Conservation (phyloP, 2,113 vertebrate genomes). For the Heloderma charlesbogerti region DNA sequence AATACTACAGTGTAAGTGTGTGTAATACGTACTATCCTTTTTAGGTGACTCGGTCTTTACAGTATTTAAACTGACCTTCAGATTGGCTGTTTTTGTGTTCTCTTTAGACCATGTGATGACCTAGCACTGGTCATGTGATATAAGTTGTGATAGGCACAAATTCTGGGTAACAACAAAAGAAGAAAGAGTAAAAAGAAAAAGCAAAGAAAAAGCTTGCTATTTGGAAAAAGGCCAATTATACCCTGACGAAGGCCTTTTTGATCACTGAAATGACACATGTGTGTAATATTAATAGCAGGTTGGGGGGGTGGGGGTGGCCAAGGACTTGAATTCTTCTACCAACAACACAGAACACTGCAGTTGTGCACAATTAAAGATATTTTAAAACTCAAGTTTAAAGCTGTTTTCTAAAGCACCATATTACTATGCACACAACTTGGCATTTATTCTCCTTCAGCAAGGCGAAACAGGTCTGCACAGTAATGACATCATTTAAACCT, state of each 20-base stretch:
- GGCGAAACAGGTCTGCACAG: constrained; percentile 38
- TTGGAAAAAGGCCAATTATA: constrained; percentile 84
- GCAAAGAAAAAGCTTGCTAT: constrained; percentile 83
- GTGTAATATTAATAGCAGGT: constrained; percentile 89
- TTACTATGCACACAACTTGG: background rate
- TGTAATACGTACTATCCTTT: constrained; percentile 21
- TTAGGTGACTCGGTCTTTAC: constrained; percentile 68
- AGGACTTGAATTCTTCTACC: constrained; percentile 73
- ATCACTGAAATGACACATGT: constrained; percentile 86
- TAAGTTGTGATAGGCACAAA: constrained; percentile 83
- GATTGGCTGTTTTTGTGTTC: constrained; percentile 76
- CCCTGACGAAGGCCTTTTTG: constrained; percentile 78
- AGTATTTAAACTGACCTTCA: constrained; percentile 76
- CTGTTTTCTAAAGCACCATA: constrained; percentile 40
- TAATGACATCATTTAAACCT: constrained; percentile 53
- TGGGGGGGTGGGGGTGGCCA: too few species aligned
- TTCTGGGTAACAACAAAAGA: constrained; percentile 84
- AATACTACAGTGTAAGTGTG: constrained; percentile 22
- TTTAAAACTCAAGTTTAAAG: constrained; percentile 58
- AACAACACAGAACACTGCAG: constrained; percentile 53
- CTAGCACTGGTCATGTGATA: constrained; percentile 84
- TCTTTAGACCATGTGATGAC: constrained; percentile 82
- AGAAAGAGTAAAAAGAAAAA: constrained; percentile 83
- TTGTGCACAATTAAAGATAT: constrained; percentile 50
- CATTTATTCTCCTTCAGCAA: background rate